Base-by-base conservation (phyloP, 1,140 invertebrate genomes). In the Hermatobates lingyangjiaoensis region DNA sequence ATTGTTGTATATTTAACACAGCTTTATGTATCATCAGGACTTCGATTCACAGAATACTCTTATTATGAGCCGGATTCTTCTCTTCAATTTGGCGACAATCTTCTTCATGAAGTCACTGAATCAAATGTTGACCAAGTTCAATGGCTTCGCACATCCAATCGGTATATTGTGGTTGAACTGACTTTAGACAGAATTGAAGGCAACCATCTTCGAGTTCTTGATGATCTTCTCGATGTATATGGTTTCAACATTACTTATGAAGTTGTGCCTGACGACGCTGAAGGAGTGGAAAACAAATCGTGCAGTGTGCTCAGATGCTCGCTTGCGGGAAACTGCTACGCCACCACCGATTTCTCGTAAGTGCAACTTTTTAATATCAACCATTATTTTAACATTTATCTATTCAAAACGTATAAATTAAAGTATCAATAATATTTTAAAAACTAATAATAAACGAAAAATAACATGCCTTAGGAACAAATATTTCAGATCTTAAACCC, bases 191-290 rank as follows among this genome's bases (percentile, higher is more conserved):
- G 78, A 21, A 68, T 86, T 48, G 82, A 85, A 58, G 86, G 87
- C 3, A 81, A 84, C 34, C 86, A 92, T 64, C 67, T 92, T 34
- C 68, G 89, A 1, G 85, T 86, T 0, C 65, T 87, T 38, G 77
- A 87, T 57, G 75, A 80, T 47, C 69, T 92, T 10, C 69, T 90
- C 21, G 79, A 88, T 55, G 85, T 89, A 2, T 90, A 82, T 62
- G 89, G 88, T 5, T 91, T 94, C 68, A 94, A 94, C 64, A 80
- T 92, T 55, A 92, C 87, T 3, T 92, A 90, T 63, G 84, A 88
- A 61, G 79, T 91, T 7, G 15, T 26, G 15, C 39, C 42, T 0
- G 54, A 53, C n/a, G 40, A 39, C 4, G 45, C 40, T 2, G 14
- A 26, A 23, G 27, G 46, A 21, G 24, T 53, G 4, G 20, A 28